These are phyloP conservation scores for Bufotes viridis DNA, from an alignment of 2,797 vertebrate species.

Conservation along the genomic window DNA sequence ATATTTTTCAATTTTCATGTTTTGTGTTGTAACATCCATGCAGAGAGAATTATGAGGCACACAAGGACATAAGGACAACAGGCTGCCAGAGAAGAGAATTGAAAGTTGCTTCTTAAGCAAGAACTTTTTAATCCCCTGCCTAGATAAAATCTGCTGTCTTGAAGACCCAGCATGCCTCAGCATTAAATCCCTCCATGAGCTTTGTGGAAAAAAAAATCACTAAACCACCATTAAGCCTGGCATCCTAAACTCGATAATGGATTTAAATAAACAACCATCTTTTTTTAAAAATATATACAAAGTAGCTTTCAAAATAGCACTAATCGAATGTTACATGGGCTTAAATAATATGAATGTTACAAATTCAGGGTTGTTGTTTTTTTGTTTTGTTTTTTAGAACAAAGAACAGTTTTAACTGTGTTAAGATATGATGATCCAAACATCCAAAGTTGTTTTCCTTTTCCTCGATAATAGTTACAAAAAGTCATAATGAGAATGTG, in stretches of 20 bases:
- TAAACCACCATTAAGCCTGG: conserved; percentile 37
- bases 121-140: conserved; percentile 48
- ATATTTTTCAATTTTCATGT: conserved; percentile 18
- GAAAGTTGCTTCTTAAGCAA: conserved; percentile 30
- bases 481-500: no score
- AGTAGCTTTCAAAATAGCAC: not conserved
- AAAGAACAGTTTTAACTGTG: no score
- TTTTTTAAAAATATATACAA: not conserved
- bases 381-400: no score
- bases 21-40: not conserved
- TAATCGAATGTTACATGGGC: not conserved
- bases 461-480: no score
- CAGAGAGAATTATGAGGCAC: conserved; percentile 30
- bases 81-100: not conserved
- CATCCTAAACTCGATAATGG: conserved; percentile 38
- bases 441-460: no score
- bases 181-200: conserved; percentile 41
- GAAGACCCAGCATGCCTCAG: conserved; percentile 38
- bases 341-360: not conserved
- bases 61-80: conserved; percentile 35
- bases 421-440: no score
- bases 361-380: not conserved
- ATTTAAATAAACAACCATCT: conserved; percentile 37
- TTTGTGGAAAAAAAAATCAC: conserved; percentile 29
- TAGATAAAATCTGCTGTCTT: conserved; percentile 33